Base-by-base conservation (phyloP, 2,888 invertebrate genomes). In the Ischnus inquisitorius region DNA sequence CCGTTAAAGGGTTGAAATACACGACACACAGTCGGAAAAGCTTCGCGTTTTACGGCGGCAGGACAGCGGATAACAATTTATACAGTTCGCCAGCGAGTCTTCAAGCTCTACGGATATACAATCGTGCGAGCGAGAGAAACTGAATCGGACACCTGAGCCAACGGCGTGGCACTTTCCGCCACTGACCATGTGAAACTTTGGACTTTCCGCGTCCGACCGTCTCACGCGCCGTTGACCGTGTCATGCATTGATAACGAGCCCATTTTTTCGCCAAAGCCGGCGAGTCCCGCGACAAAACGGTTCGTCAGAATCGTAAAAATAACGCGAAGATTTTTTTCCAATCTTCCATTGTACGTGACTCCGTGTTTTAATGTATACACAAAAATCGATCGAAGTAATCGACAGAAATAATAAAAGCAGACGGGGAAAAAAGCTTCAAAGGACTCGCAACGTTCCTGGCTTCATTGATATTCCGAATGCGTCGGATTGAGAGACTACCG, bases 221-320 rank as follows among this genome's bases (percentile, higher is more conserved):
- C 54, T 48, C 25, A 22, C 41, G 34, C 8, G 34, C 34, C 8
- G 34, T 8, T 34, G 34, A 34, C 78, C n/a, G n/a, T 34, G 68
- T 78, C 68, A 46, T 68, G 74, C 78, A 78, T 78, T 74, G 78
- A 82, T 78, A 82, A 78, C 72, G 68, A 60, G 48, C 62, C 64
- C 46, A 19, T 34, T 6, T n/a, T 34, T 34, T 34, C 34, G 34
- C 34, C 34, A 1, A 34, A 34, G 8, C 34, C 4, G 6, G 6
- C 34, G 8, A 6, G 34, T 34, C 34, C 5, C 1, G 8, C 34
- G 34, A 6, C 4, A 34, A 6, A 34, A 34, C 34, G 5, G 8
- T 34, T 34, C 8, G 4, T 34, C 34, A 34, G 0, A 34, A 34
- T 34, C 34, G 34, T 1, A n/a, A n/a, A n/a, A n/a, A n/a, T n/a